Base-by-base conservation (phyloP, 2,888 invertebrate species). In the Amphipoea lucens region DNA sequence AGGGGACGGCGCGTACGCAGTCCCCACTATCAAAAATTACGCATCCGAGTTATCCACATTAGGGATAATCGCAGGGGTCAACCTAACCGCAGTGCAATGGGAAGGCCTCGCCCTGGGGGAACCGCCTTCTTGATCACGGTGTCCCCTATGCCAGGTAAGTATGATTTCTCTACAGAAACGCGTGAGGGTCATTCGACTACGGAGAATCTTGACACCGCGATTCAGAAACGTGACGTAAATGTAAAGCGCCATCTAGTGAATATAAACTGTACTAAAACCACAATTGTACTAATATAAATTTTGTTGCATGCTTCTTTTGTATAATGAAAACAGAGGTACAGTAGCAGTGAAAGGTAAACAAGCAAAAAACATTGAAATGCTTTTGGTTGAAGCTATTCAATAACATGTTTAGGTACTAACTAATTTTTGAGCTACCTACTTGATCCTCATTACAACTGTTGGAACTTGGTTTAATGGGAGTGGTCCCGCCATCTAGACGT, bases 21-120 rank as follows among this genome's bases (percentile, higher is more conserved):
- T 67, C 67, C 42, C 67, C 67, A n/a, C 23, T 67, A 14, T 40
- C 40, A 67, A 67, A 67, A 67, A 67, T 67, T 42, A 67, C 14
- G 67, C 67, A 67, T 67, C 67, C n/a, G 67, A 84, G 48, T 48
- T 48, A 48, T 84, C 82, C 73, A 17, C 84, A 82, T 82, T 82
- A 84, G 84, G 82, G 82, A 84, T 82, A 82, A 85, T 85, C 85
- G 84, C 81, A 81, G 54, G 77, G 86, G 86, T 83, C 82, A 83
- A 81, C 83, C 62, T 9, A 62, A 45, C 67, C 75, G 83, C 83
- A 81, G 82, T 83, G 86, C 82, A 83, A 82, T 76, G 76, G 69
- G 14, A 42, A 75, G 74, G 14, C 48, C 48, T 48, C 83, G 83
- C 85, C 81, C 83, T 83, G 86, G 83, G 83, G 86, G 86, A 85